These are phyloP conservation scores for Biston stratarius DNA, from an alignment of 2,888 invertebrate species.

Conservation along the genomic window DNA sequence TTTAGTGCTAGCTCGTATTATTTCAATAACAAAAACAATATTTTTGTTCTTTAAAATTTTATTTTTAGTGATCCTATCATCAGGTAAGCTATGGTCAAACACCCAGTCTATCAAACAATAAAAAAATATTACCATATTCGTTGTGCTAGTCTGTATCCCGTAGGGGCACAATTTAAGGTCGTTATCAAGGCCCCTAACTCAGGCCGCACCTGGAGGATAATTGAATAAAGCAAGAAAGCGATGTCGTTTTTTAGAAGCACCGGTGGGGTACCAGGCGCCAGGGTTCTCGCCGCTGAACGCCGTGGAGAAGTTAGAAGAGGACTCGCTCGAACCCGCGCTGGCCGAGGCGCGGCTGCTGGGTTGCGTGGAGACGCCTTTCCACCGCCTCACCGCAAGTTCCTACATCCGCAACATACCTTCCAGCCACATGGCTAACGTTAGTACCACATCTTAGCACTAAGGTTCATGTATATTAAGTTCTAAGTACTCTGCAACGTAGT, in stretches of 20 bases:
- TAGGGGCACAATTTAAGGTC: too few species aligned
- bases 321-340: constrained; percentile 55
- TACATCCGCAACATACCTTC: constrained; percentile 53
- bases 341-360: constrained; percentile 54
- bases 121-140: too few species aligned
- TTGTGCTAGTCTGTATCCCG: too few species aligned
- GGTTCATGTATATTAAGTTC: neutral
- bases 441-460: constrained; percentile 22
- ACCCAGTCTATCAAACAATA: too few species aligned
- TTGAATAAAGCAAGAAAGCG: too few species aligned
- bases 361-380: constrained; percentile 66
- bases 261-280: constrained; percentile 74
- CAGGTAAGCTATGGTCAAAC: too few species aligned
- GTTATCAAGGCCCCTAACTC: too few species aligned
- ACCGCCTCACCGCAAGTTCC: constrained; percentile 54
- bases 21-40: too few species aligned
- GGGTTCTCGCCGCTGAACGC: constrained; percentile 57
- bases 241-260: constrained; percentile 59
- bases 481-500: neutral
- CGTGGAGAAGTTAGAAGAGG: constrained; percentile 34
- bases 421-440: constrained; percentile 66
- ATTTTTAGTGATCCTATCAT: too few species aligned
- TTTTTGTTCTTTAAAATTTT: too few species aligned
- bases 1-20: too few species aligned
- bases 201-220: neutral